Evolutionary conservation across 2,888 invertebrate species (phyloP).

Genomic region (Pterostichus niger): DNA sequence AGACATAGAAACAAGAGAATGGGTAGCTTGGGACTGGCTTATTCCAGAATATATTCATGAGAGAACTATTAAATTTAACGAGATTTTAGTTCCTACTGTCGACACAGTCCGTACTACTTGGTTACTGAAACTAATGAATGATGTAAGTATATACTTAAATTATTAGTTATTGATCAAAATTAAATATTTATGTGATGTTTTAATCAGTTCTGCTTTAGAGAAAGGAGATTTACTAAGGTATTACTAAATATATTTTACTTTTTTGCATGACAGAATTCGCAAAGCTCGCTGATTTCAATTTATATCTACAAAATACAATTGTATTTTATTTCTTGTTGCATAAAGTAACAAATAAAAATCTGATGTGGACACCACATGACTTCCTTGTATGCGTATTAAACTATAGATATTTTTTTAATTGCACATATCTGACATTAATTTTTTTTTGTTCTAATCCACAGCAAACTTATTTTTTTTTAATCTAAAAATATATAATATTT

Average conservation of each 20-base stretch:
- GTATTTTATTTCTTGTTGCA: too few relatives aligned
- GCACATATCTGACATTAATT: too few relatives aligned
- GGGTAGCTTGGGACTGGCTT: constrained; percentile 93
- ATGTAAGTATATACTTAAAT: constrained; percentile 76
- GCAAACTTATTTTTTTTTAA: too few relatives aligned
- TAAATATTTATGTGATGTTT: constrained; percentile 34
- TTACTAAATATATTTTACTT: not conserved
- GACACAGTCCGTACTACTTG: constrained; percentile 91
- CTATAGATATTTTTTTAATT: too few relatives aligned
- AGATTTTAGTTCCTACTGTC: constrained; percentile 93
- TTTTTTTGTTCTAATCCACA: too few relatives aligned
- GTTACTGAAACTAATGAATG: constrained; percentile 88
- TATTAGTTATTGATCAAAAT: not conserved
- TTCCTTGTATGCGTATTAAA: too few relatives aligned
- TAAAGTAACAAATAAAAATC: too few relatives aligned
- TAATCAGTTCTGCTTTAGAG: constrained; percentile 69
- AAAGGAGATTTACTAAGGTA: constrained; percentile 69
- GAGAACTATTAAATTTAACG: constrained; percentile 84
- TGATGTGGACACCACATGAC: too few relatives aligned
- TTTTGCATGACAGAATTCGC: constrained; percentile 15
- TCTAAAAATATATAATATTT: too few relatives aligned
- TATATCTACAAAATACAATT: too few relatives aligned
- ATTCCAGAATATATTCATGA: constrained; percentile 89
- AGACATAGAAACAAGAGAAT: constrained; percentile 82
- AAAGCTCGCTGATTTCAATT: not conserved